Base-by-base conservation (phyloP, 2,113 vertebrate species). In the Megatriorchis doriae region DNA sequence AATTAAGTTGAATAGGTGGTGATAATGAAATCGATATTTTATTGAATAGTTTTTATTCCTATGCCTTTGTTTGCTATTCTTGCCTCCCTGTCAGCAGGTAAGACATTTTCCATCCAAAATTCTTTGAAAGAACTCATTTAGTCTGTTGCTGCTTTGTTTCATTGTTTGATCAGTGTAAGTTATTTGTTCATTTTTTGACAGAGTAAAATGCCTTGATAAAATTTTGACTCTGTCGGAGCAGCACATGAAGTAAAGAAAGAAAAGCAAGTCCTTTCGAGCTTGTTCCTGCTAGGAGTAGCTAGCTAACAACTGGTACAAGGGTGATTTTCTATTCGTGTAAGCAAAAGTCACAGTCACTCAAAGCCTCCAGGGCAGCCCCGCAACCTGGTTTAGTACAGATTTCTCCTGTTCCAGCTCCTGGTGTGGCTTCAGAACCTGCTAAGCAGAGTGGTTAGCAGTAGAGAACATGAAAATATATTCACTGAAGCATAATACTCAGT, bases 11-110 rank as follows among this genome's bases (percentile, higher is more conserved):
- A 96, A 96, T 94, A 96, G 93, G 94, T 95, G 83, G 94, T 95
- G 92, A 96, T 97, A 96, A 96, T 97, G 92, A 97, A 97, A 97
- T 96, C 81, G 81, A 96, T 97, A 96, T 97, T 94, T 78, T 97
- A 95, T 97, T 97, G 97, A 96, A 94, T 96, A 92, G 91, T 94
- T 97, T 97, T 97, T 97, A 94, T 95, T 97, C 84, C 79, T 86
- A 40, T 92, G 90, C 86, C 71, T 98, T 97, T 98, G 94, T 96
- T 98, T 97, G 90, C 86, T 89, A 26, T 90, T 94, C 86, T 93
- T 93, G 40, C 63, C 45, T 91, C 61, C 56, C 58, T 94, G 90
- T 96, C 79, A 95, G 86, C 70, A 79, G 81, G 89, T 96, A 94
- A 94, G 92, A 79, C 43, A 47, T 95, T 93, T 80, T 88, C 93